Conservation (phyloP, 2,888 invertebrate species). For the Synanthedon myopaeformis region DNA sequence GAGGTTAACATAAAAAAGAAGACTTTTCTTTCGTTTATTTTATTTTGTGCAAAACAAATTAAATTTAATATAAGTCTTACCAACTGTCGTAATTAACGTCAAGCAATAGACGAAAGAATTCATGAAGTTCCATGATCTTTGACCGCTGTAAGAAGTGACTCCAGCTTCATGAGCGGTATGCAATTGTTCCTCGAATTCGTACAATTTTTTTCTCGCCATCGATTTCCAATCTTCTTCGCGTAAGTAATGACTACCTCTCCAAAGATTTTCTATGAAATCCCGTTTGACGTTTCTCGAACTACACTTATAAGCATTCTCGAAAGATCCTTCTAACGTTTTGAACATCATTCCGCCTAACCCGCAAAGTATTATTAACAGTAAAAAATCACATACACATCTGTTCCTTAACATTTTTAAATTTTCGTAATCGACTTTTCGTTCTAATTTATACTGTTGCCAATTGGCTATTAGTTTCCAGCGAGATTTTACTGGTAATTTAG, state of each 20-base stretch:
- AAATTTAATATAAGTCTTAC: slow-evolving; percentile 66
- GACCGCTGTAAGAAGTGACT: slow-evolving; percentile 85
- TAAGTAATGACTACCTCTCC: slow-evolving; percentile 84
- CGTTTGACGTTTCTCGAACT: slow-evolving; percentile 88
- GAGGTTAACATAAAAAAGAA: neutral
- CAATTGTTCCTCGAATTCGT: slow-evolving; percentile 88
- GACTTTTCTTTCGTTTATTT: neutral
- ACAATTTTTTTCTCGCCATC: slow-evolving; percentile 81
- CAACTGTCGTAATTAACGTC: slow-evolving; percentile 90
- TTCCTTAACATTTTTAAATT: slow-evolving; percentile 71
- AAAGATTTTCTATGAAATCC: slow-evolving; percentile 85
- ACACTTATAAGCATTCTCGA: slow-evolving; percentile 89
- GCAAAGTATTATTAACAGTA: slow-evolving; percentile 79
- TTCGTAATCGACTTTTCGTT: slow-evolving; percentile 67
- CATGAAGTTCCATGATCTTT: slow-evolving; percentile 88
- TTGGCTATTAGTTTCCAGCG: slow-evolving; percentile 52
- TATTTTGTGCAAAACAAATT: neutral
- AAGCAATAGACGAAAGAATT: slow-evolving; percentile 89
- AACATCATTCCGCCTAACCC: slow-evolving; percentile 86
- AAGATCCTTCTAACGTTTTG: slow-evolving; percentile 84
- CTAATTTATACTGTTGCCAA: slow-evolving; percentile 71
- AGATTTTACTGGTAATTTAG: slow-evolving; percentile 32
- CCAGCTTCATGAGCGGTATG: slow-evolving; percentile 87
- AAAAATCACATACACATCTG: slow-evolving; percentile 75
- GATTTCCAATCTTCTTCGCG: slow-evolving; percentile 92